Percentiles rank a stretch among this genome's conserved stretches.
Conservation (phyloP, 2,888 invertebrate genomes). For the Cataglyphis altisquamis region DNA sequence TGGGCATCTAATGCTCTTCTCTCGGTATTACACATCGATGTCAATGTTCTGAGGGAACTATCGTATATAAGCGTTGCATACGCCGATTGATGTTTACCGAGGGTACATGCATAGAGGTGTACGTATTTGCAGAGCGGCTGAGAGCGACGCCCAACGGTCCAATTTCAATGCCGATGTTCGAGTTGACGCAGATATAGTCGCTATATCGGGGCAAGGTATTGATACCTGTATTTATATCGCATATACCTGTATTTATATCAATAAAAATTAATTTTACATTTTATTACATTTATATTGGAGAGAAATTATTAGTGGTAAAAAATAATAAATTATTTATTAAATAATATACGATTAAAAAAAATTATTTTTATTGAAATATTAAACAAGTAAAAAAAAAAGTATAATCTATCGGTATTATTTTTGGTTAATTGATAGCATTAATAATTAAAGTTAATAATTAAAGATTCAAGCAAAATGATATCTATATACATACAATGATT, state of each 20-base stretch:
- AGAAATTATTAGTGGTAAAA: no score
- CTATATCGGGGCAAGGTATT: not conserved
- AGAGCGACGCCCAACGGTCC: slow-evolving; percentile 30
- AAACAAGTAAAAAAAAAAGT: not conserved
- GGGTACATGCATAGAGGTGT: slow-evolving; percentile 50
- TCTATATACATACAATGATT: not conserved
- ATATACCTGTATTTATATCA: no score
- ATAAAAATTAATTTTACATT: no score
- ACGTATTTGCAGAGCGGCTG: slow-evolving; percentile 66
- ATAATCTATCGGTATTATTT: not conserved
- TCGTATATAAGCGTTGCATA: slow-evolving; percentile 62
- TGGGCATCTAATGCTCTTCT: slow-evolving; percentile 62
- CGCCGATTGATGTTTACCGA: slow-evolving; percentile 66
- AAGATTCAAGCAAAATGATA: not conserved
- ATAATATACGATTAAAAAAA: not conserved
- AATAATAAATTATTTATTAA: not conserved
- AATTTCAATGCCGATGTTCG: slow-evolving; percentile 52
- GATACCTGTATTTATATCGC: slow-evolving; percentile 2
- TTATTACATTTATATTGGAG: not conserved
- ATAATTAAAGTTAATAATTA: not conserved
- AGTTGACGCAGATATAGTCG: slow-evolving; percentile 21
- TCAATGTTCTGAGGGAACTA: slow-evolving; percentile 62
- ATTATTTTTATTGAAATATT: not conserved
- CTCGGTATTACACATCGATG: slow-evolving; percentile 64
- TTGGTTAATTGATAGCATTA: not conserved